A percentile compares a stretch with the other conserved stretches of the same genome.
Evolutionary conservation across 1,140 invertebrate genomes (phyloP).

Genomic region (Drosophila kepulauana): DNA sequence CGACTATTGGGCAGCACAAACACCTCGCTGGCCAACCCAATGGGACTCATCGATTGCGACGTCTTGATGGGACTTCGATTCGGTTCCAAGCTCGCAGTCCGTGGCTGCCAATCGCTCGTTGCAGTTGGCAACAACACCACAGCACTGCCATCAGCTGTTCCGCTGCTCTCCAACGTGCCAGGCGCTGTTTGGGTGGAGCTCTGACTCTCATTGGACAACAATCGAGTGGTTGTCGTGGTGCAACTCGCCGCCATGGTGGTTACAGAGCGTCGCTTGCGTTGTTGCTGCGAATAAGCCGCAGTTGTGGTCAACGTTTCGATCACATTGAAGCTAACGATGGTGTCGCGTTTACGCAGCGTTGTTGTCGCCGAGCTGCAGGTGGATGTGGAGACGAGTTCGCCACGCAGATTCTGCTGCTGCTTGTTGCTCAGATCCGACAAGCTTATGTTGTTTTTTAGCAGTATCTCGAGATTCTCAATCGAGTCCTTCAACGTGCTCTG

Average conservation of each 20-base stretch:
- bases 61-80: constrained; percentile 79
- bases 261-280: constrained; percentile 46
- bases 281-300: constrained; percentile 29
- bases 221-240: constrained; percentile 57
- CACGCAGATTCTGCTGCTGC: constrained; percentile 78
- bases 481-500: constrained; percentile 75
- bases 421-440: constrained; percentile 83
- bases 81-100: constrained; percentile 59
- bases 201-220: constrained; percentile 72
- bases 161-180: constrained; percentile 55
- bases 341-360: constrained; percentile 61
- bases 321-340: constrained; percentile 71
- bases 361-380: constrained; percentile 50
- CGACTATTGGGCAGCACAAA: constrained; percentile 79
- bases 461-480: constrained; percentile 83
- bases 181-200: constrained; percentile 69
- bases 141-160: background rate
- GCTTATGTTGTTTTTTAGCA: constrained; percentile 84
- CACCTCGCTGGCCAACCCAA: constrained; percentile 71
- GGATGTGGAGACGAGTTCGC: constrained; percentile 32
- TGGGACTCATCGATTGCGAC: constrained; percentile 81
- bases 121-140: background rate
- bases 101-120: constrained; percentile 59
- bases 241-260: constrained; percentile 40
- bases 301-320: constrained; percentile 68